Conservation (phyloP, 2,113 vertebrate species). For the Sinocyclocheilus anophthalmus region DNA sequence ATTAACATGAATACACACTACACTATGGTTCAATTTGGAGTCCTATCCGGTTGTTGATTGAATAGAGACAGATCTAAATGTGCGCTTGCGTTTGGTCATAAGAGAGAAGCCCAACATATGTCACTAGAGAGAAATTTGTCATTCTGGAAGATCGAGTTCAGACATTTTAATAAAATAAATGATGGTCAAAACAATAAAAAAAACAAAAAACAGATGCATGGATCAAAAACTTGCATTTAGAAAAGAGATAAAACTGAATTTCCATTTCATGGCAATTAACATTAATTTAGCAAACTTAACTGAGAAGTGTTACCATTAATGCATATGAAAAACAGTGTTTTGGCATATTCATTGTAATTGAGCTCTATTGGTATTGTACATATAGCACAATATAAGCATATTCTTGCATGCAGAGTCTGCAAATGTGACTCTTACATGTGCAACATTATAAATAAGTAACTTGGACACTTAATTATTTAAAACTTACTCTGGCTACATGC, state of each 20-base stretch:
- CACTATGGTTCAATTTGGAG: neutral
- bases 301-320: too few species aligned
- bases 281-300: neutral
- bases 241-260: neutral
- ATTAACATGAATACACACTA: neutral
- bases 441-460: conserved; percentile 39
- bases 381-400: neutral
- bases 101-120: neutral
- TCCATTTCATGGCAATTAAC: neutral
- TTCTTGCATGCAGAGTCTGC: neutral
- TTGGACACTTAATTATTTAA: conserved; percentile 23
- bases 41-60: neutral
- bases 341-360: too few species aligned
- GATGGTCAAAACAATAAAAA: neutral
- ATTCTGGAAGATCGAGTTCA: neutral
- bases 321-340: too few species aligned
- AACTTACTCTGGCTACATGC: neutral
- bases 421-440: conserved; percentile 13
- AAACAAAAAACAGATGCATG: neutral
- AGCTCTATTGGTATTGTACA: too few species aligned
- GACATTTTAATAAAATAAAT: neutral
- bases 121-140: neutral
- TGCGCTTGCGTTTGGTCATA: neutral
- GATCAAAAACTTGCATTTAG: neutral
- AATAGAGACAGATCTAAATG: neutral